Conservation (phyloP, 2,888 invertebrate species). For the Callosobruchus maculatus region DNA sequence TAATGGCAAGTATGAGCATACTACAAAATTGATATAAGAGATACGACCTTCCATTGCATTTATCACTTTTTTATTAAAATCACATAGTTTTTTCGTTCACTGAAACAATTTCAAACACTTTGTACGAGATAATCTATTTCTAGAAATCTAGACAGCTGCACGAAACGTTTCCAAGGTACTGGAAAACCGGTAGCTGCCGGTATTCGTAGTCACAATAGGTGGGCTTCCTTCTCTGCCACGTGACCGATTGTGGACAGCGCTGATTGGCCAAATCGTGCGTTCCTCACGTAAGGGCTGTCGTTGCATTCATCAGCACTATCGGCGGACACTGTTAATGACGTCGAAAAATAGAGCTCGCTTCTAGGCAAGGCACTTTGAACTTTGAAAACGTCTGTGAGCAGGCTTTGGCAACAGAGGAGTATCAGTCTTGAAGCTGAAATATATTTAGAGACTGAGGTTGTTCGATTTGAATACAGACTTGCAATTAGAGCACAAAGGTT, state of each 20-base stretch:
- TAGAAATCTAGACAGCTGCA: no score
- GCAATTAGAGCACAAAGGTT: no score
- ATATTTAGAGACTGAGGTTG: no score
- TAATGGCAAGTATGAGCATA: no score
- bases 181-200: not conserved
- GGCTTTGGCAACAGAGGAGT: not conserved
- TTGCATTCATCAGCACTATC: slow-evolving; percentile 16
- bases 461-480: no score
- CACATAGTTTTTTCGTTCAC: no score
- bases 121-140: no score
- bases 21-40: no score
- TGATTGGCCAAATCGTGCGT: slow-evolving; percentile 20
- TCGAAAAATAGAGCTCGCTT: not conserved
- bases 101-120: no score
- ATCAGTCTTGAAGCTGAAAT: no score
- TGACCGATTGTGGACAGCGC: slow-evolving; percentile 21
- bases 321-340: not conserved
- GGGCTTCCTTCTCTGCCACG: slow-evolving; percentile 16
- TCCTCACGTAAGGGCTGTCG: slow-evolving; percentile 16
- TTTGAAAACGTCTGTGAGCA: not conserved
- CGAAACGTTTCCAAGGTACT: not conserved
- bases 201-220: slow-evolving; percentile 11
- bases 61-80: no score
- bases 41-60: no score
- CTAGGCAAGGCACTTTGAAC: not conserved